Evolutionary conservation across 1,140 invertebrate species (phyloP).

Genomic region (Galendromus occidentalis): DNA sequence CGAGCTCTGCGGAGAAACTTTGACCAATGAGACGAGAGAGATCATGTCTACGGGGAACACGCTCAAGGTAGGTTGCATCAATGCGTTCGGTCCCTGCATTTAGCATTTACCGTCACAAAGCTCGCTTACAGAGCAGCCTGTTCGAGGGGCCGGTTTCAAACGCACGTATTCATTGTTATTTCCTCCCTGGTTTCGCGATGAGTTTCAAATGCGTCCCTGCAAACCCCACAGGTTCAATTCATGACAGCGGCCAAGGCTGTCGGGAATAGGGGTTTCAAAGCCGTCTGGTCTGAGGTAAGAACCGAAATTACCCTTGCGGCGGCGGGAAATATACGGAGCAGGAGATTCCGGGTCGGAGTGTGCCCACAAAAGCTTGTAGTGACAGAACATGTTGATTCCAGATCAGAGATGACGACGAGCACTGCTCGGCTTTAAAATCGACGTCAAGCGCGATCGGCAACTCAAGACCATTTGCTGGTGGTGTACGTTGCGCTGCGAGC

Average conservation of each 20-base stretch:
- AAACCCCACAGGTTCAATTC: conserved; percentile 39
- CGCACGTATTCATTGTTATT: too few species aligned
- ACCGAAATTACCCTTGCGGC: too few species aligned
- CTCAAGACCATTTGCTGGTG: conserved; percentile 15
- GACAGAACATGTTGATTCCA: not conserved
- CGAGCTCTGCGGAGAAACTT: conserved; percentile 70
- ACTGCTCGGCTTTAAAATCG: conserved; percentile 25
- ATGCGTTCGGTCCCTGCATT: not conserved
- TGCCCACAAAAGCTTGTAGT: too few species aligned
- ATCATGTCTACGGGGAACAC: conserved; percentile 54
- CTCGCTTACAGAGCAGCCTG: not conserved
- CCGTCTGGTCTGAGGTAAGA: conserved; percentile 58
- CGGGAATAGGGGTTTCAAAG: conserved; percentile 57
- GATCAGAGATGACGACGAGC: not conserved
- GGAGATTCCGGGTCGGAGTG: conserved; percentile 8
- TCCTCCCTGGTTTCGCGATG: too few species aligned
- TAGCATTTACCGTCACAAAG: not conserved
- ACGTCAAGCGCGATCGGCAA: conserved; percentile 11
- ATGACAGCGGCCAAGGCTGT: conserved; percentile 62
- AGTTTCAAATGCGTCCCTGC: too few species aligned
- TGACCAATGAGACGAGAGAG: conserved; percentile 48
- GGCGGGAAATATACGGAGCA: conserved; percentile 14
- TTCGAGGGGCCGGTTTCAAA: too few species aligned
- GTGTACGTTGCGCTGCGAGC: conserved; percentile 43
- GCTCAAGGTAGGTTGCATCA: conserved; percentile 49